Evolutionary conservation across 2,113 vertebrate species (phyloP).

Genomic region (Catharus fuscescens): DNA sequence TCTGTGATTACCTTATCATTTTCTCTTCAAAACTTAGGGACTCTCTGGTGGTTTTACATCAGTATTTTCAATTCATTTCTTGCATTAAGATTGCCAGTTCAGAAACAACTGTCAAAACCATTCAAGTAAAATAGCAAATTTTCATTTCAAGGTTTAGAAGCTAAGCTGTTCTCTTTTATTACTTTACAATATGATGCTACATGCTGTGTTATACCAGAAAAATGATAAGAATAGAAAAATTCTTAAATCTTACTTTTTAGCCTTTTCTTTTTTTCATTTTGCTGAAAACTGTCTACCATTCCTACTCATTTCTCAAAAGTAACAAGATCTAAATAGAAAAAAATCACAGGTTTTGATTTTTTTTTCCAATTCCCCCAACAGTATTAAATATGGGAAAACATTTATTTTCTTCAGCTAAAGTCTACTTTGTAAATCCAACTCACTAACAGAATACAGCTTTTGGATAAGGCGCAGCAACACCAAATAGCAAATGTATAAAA

Average conservation of each 20-base stretch:
- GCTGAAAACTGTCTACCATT: not conserved
- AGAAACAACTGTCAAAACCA: conserved; percentile 47
- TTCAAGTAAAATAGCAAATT: conserved; percentile 47
- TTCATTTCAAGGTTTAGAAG: conserved; percentile 47
- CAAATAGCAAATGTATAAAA: not conserved
- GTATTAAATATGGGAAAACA: not conserved
- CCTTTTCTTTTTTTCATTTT: not conserved
- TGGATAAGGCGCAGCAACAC: not conserved
- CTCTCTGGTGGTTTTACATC: not conserved
- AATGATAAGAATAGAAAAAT: not conserved
- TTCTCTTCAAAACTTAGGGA: conserved; percentile 13
- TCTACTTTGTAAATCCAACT: not conserved
- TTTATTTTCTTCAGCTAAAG: not conserved
- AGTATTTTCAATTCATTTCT: conserved; percentile 33
- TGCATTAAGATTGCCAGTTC: conserved; percentile 9
- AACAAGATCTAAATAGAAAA: not conserved
- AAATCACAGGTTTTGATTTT: not conserved
- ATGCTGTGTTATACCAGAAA: not conserved
- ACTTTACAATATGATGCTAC: conserved; percentile 4
- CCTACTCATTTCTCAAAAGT: not conserved
- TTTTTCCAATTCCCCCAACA: not conserved
- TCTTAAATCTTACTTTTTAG: not conserved
- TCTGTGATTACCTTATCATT: conserved; percentile 31
- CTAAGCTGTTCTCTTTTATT: conserved; percentile 29
- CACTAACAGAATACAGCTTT: not conserved